Conservation (phyloP, 1,140 invertebrate species). For the Heterodera schachtii region DNA sequence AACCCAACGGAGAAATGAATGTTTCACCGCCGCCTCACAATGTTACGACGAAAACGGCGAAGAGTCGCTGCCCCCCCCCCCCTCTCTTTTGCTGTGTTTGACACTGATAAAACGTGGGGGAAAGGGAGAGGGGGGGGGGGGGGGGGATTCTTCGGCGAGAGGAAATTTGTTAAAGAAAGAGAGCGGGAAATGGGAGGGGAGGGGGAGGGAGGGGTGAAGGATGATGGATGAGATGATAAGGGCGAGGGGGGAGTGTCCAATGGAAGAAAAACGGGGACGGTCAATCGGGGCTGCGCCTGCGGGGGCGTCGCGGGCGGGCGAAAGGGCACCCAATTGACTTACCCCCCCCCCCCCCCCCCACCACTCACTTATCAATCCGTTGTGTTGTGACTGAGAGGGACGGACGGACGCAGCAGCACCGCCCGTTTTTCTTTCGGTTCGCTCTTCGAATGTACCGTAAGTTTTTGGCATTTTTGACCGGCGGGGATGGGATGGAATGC, state of each 20-base stretch:
- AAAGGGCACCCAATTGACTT: too few relatives aligned
- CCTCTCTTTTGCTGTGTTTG: neutral
- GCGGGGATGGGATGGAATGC: too few relatives aligned
- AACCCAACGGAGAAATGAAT: neutral
- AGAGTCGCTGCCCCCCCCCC: too few relatives aligned
- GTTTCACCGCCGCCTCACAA: neutral
- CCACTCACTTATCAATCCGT: neutral
- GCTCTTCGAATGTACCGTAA: neutral
- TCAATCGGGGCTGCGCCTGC: neutral
- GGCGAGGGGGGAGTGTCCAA: neutral
- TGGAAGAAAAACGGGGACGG: neutral
- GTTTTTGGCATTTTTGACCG: neutral
- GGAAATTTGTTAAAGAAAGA: neutral
- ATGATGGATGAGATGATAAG: conserved; percentile 1
- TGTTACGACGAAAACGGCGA: too few relatives aligned
- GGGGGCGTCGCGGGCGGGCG: too few relatives aligned
- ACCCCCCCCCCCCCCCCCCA: too few relatives aligned
- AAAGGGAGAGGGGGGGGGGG: neutral
- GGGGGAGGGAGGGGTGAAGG: too few relatives aligned
- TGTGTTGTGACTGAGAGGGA: too few relatives aligned
- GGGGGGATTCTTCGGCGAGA: neutral
- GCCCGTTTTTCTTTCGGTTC: neutral
- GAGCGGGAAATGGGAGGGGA: neutral
- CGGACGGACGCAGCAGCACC: neutral
- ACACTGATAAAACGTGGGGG: neutral